These are phyloP conservation scores for Sisyra nigra DNA, from an alignment of 2,888 invertebrate genomes.

Conservation along the genomic window DNA sequence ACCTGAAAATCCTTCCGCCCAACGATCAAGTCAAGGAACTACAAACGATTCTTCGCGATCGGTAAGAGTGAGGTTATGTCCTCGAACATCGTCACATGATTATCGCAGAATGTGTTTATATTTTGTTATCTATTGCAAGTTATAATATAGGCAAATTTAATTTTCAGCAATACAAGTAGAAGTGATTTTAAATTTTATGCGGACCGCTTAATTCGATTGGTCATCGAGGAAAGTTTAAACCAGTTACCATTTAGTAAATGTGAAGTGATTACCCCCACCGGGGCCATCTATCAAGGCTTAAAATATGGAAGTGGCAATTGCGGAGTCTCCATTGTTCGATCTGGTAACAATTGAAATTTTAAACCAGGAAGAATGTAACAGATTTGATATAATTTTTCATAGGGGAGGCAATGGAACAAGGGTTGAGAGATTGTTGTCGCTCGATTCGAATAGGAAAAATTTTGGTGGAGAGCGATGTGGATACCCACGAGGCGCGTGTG, in stretches of 20 bases:
- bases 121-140: background rate
- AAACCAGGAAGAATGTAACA: background rate
- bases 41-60: constrained; percentile 75
- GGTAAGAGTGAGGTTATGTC: constrained; percentile 32
- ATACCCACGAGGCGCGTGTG: constrained; percentile 91
- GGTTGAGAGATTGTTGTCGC: constrained; percentile 89
- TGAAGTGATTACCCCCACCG: constrained; percentile 85
- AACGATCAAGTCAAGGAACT: constrained; percentile 71
- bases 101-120: background rate
- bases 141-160: no score
- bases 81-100: background rate
- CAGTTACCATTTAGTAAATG: constrained; percentile 87
- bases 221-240: constrained; percentile 96
- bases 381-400: constrained; percentile 13
- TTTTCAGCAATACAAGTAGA: constrained; percentile 64
- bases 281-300: constrained; percentile 77
- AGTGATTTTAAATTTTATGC: constrained; percentile 99
- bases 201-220: constrained; percentile 88
- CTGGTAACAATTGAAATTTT: constrained; percentile 18
- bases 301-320: constrained; percentile 96
- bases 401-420: constrained; percentile 37
- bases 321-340: constrained; percentile 91
- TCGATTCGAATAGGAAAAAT: constrained; percentile 98
- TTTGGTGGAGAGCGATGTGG: constrained; percentile 87
- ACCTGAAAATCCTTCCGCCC: constrained; percentile 51